These are phyloP conservation scores for Sphaeramia orbicularis DNA, from an alignment of 2,797 vertebrate species.

Conservation along the genomic window DNA sequence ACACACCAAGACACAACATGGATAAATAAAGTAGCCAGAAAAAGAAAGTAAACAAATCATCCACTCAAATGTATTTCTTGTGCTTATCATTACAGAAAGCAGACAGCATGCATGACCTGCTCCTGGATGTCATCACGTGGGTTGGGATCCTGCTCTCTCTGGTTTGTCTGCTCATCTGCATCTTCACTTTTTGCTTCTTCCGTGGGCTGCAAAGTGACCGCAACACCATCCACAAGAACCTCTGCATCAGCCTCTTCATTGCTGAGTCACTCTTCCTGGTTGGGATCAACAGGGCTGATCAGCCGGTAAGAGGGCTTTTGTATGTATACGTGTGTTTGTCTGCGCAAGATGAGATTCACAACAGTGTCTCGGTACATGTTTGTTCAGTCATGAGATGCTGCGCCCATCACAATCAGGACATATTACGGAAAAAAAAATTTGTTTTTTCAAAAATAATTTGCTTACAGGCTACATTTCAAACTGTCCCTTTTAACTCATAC, in stretches of 20 bases:
- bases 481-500: conserved; percentile 23
- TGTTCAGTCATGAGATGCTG: neutral
- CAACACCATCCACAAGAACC: conserved; percentile 98
- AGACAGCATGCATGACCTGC: conserved; percentile 93
- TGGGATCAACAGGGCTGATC: conserved; percentile 96
- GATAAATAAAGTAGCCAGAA: conserved; percentile 2
- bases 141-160: conserved; percentile 97
- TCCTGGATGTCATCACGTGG: conserved; percentile 97
- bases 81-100: conserved; percentile 84
- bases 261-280: conserved; percentile 97
- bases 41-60: neutral
- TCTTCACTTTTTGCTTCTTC: conserved; percentile 99
- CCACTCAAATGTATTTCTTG: conserved; percentile 11
- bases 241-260: conserved; percentile 97
- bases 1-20: conserved; percentile 21
- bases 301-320: conserved; percentile 88
- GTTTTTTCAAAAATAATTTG: conserved; percentile 4
- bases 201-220: conserved; percentile 96
- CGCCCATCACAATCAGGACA: neutral
- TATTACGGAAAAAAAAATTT: neutral
- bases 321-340: conserved; percentile 12
- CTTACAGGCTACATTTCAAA: conserved; percentile 19
- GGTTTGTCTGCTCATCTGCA: conserved; percentile 97
- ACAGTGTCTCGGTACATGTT: neutral
- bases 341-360: neutral